Evolutionary conservation across 2,113 vertebrate species (phyloP), one percentile per base, ranked within the genome.

Genomic region (Tupaia tana): DNA sequence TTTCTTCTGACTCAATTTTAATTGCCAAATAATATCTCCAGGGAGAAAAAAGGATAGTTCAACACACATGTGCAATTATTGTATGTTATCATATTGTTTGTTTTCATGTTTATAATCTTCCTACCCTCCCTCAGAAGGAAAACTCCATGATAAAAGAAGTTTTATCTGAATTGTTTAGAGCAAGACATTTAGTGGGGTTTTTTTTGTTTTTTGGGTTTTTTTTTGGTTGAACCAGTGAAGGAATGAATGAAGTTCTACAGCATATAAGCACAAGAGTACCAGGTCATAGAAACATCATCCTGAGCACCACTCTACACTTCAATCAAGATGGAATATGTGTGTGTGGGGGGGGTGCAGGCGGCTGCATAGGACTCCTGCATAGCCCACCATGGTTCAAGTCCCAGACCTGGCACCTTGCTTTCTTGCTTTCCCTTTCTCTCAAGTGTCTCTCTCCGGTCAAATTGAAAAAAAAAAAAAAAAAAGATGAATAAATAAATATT

Each of bases 1-100:
- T 80, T 84, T 88, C n/a, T 83, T 91, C 56, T 69, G 75, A 90
- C 14, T 95, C 16, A 61, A 11, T 91, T 85, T 87, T n/a, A 89
- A 89, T 54, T 64, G 18, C 25, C 80, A 78, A n/a, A n/a, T 13
- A 90, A 52, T 91, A 56, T 24, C 56, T 86, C 59, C 59, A 91
- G 58, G 54, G 83, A 81, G 59, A 89, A 59, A 81, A 94, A 14
- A 29, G n/a, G 63, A 84, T 22, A 69, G 54, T 25, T n/a, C 34
- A 34, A 18, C 73, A 64, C 31, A 63, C 29, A 79, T 31, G 75
- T 7, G 31, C 63, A 31, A 3, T 59, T 22, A 73, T 16, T 27
- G 25, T 2, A 19, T 27, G 52, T 31, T 34, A 64, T 25, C 70
- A 58, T 82, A 29, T 91, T 58, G 24, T 79, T 89, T 71, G 64